phyloP scores from a whole-genome alignment of 53 echinoderm and acorn worm genomes.

The Paracentrotus lividus region DNA sequence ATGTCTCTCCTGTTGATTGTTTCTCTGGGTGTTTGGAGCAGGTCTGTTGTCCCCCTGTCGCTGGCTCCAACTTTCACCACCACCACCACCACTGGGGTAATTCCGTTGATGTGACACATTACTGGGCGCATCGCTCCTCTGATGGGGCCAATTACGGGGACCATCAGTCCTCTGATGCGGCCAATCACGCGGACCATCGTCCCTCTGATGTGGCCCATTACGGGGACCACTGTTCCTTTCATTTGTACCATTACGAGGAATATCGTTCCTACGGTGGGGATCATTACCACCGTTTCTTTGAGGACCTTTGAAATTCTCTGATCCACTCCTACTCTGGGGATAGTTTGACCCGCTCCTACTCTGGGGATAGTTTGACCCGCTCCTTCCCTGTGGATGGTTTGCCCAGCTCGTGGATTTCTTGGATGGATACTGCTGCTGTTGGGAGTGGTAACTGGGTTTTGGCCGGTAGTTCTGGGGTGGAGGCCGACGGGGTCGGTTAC shows the following conservation, averaged over 20 bases:
- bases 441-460: background rate
- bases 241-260: no score
- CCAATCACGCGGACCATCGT: background rate
- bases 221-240: background rate
- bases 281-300: background rate
- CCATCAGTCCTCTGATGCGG: background rate
- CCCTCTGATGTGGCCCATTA: background rate
- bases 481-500: background rate
- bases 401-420: background rate
- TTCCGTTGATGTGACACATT: background rate
- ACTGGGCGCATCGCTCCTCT: background rate
- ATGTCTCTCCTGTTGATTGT: background rate
- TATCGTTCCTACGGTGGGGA: background rate
- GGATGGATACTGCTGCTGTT: conserved; percentile 1
- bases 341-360: no score
- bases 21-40: background rate
- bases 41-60: background rate
- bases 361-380: no score
- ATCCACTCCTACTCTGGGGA: background rate
- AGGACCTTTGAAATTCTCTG: background rate
- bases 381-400: background rate
- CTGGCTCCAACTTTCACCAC: background rate
- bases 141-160: background rate
- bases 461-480: background rate
- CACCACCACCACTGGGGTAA: background rate